Evolutionary conservation across 2,113 vertebrate species (phyloP).

Genomic region (Scartelaos histophorus): DNA sequence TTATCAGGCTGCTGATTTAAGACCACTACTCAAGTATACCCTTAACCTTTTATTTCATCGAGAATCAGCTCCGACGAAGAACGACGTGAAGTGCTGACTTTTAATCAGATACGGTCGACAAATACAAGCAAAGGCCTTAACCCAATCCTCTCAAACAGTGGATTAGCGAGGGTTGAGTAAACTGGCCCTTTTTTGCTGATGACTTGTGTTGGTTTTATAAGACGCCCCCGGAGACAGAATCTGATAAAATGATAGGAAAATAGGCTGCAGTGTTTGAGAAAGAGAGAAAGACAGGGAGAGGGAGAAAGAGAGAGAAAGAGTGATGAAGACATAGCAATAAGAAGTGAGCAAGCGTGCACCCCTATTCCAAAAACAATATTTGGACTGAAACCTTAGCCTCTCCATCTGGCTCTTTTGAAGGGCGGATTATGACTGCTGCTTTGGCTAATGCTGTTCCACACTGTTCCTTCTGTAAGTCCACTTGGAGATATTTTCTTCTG

Average conservation of each 20-base stretch:
- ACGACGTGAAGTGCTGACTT: conserved; percentile 43
- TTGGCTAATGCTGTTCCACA: conserved; percentile 70
- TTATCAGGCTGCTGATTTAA: conserved; percentile 71
- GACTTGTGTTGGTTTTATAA: conserved; percentile 68
- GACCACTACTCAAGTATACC: conserved; percentile 40
- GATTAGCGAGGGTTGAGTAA: conserved; percentile 53
- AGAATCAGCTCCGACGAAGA: conserved; percentile 40
- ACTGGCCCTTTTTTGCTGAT: conserved; percentile 50
- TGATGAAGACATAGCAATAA: conserved; percentile 47
- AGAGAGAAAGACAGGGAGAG: conserved; percentile 53
- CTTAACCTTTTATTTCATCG: conserved; percentile 43
- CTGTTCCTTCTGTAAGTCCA: conserved; percentile 65
- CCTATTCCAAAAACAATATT: conserved; percentile 81
- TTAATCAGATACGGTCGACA: conserved; percentile 51
- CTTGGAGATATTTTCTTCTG: conserved; percentile 2
- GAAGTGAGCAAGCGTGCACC: conserved; percentile 58
- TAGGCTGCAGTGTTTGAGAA: conserved; percentile 39
- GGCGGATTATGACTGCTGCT: conserved; percentile 78
- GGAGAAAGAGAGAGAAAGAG: conserved; percentile 51
- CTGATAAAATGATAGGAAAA: conserved; percentile 68
- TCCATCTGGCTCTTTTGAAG: conserved; percentile 82
- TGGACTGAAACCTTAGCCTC: conserved; percentile 78
- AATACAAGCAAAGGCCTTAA: conserved; percentile 34
- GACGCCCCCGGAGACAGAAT: conserved; percentile 64
- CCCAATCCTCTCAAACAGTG: conserved; percentile 23